Evolutionary conservation across 2,797 vertebrate species (phyloP), one percentile per base, ranked within the genome.

Genomic region (Lycodopsis pacificus): DNA sequence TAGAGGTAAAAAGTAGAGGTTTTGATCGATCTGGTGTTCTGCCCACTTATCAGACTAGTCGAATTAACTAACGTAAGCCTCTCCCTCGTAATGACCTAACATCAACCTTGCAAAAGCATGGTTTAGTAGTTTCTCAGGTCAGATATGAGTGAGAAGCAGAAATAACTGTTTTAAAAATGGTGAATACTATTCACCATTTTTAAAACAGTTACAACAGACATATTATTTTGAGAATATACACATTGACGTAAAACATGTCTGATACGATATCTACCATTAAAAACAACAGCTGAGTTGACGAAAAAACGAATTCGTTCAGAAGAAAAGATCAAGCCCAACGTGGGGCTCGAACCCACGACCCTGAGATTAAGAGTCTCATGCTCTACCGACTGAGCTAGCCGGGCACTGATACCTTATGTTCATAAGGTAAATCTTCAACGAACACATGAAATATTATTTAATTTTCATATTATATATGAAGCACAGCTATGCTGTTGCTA

Each of bases 321-420:
- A 14, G 3, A 58, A 58, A 46, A n/a, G 7, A 3, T 36, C 0
- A 5, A 34, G 88, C 91, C 91, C 91, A 92, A 91, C 90, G 90
- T 71, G 68, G 68, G 68, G 68, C 68, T 71, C 69, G 69, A 88
- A 88, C 78, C 83, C 80, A 82, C 76, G 76, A 86, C 87, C 82
- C 84, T 84, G 79, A 88, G 84, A 86, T 86, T 84, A 84, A 86
- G 81, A 86, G 82, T 84, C 74, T 88, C 73, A 80, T 82, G 78
- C 84, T 86, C 81, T 82, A 80, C 76, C 73, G 81, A 84, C 84
- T 88, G 76, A 84, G 84, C 76, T 84, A 80, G 76, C 73, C 73
- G 75, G 71, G 75, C 69, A 0, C 20, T 48, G 20, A 32, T 4
- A 19, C 4, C 4, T 0, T 0, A 0, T 0, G 17, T 1, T 1